phyloP scores from a whole-genome alignment of 23 tunicate genomes.

The Trididemnum clinides region DNA sequence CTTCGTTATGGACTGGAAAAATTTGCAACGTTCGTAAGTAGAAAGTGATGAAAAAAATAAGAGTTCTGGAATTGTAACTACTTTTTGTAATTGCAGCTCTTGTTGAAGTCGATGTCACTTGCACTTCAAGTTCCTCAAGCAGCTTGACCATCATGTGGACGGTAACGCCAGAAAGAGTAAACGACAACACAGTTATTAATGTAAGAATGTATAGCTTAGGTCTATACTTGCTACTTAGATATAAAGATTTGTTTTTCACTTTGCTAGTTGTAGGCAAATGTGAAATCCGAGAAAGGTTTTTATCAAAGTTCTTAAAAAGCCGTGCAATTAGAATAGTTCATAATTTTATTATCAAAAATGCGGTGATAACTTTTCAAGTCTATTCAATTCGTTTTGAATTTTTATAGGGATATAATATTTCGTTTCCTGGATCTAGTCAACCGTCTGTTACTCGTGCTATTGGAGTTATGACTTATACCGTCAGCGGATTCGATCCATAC shows the following conservation, averaged over 20 bases:
- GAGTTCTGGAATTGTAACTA: too few species aligned
- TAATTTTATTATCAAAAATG: too few species aligned
- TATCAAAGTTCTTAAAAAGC: too few species aligned
- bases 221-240: not conserved
- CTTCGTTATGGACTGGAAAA: constrained; percentile 44
- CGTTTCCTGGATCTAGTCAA: too few species aligned
- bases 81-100: too few species aligned
- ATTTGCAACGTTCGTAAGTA: constrained; percentile 68
- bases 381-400: too few species aligned
- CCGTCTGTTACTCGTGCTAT: not conserved
- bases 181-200: not conserved
- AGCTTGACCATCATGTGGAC: not conserved
- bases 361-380: too few species aligned
- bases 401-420: too few species aligned
- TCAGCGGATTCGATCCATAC: not conserved
- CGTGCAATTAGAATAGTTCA: too few species aligned
- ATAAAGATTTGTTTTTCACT: not conserved
- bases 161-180: not conserved
- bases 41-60: not conserved
- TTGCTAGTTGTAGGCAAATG: too few species aligned
- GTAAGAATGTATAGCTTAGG: not conserved
- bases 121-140: not conserved
- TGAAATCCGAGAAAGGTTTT: too few species aligned
- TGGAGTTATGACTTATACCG: not conserved
- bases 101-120: too few species aligned